Conservation (phyloP, 2,888 invertebrate genomes). For the Limenitis camilla region DNA sequence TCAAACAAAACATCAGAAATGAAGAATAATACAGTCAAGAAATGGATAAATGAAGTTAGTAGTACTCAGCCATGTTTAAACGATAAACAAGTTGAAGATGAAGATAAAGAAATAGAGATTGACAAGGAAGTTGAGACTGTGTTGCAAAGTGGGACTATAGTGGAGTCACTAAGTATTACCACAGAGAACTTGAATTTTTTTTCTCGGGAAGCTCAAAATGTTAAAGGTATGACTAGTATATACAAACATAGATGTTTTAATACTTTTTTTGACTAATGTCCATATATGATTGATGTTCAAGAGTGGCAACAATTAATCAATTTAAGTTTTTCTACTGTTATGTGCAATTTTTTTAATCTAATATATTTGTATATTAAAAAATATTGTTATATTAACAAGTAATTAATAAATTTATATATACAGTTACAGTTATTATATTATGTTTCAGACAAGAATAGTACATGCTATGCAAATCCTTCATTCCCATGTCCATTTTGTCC, state of each 20-base stretch:
- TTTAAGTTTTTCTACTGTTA: no score
- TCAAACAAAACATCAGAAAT: conserved; percentile 38
- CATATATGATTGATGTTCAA: no score
- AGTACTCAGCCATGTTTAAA: conserved; percentile 62
- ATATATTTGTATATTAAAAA: no score
- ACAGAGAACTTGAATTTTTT: conserved; percentile 60
- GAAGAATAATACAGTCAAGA: conserved; percentile 45
- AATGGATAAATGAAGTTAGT: conserved; percentile 62
- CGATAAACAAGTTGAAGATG: conserved; percentile 45
- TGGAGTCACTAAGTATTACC: conserved; percentile 62
- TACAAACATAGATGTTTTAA: conserved; percentile 28
- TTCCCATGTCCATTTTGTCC: conserved; percentile 79
- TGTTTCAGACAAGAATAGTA: conserved; percentile 50
- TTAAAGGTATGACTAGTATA: conserved; percentile 47
- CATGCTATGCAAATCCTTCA: conserved; percentile 64
- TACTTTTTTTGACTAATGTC: no score
- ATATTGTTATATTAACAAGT: no score
- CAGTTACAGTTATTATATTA: neutral
- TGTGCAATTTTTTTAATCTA: no score
- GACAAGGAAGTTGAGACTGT: conserved; percentile 69
- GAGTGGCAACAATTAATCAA: no score
- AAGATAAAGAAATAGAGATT: conserved; percentile 61
- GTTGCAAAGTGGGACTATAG: conserved; percentile 64
- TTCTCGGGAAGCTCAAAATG: conserved; percentile 54
- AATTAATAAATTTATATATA: no score